A percentile compares a stretch with the other conserved stretches of the same genome.
These are phyloP conservation scores for Agriotes lineatus DNA, from an alignment of 2,888 invertebrate genomes.

Conservation along the genomic window DNA sequence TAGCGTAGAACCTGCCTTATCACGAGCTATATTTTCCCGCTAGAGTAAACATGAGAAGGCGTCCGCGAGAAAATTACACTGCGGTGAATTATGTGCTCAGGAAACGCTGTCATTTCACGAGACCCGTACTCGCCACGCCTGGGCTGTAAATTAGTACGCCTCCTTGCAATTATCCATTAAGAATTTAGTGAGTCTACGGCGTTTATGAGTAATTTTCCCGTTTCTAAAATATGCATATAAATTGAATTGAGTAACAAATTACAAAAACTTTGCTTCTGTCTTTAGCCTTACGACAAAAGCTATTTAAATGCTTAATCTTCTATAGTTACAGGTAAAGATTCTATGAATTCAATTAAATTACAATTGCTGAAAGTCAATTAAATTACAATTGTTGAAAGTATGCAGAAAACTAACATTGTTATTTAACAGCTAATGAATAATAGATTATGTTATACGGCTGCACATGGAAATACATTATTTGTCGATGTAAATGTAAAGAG, in stretches of 20 bases:
- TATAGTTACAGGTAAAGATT: no score
- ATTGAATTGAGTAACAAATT: no score
- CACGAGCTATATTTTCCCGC: constrained; percentile 62
- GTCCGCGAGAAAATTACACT: constrained; percentile 59
- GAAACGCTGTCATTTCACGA: constrained; percentile 46
- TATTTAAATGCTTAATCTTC: no score
- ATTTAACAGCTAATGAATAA: no score
- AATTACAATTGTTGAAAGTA: no score
- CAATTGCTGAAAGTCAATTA: no score
- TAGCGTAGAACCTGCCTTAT: constrained; percentile 65
- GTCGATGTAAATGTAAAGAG: no score
- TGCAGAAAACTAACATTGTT: no score
- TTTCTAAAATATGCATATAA: neutral
- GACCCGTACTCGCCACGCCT: constrained; percentile 44
- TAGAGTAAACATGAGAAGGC: constrained; percentile 52
- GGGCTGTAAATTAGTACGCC: constrained; percentile 44
- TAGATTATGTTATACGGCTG: no score
- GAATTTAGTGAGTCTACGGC: constrained; percentile 29
- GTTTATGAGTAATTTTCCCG: neutral
- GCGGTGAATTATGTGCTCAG: constrained; percentile 57
- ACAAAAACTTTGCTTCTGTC: neutral
- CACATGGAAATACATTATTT: no score
- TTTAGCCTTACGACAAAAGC: no score
- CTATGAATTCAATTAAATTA: no score
- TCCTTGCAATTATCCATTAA: constrained; percentile 41